Percentiles rank a stretch among this genome's conserved stretches.
phyloP scores from a whole-genome alignment of 2,888 invertebrate genomes.

The Octonoba sinensis region DNA sequence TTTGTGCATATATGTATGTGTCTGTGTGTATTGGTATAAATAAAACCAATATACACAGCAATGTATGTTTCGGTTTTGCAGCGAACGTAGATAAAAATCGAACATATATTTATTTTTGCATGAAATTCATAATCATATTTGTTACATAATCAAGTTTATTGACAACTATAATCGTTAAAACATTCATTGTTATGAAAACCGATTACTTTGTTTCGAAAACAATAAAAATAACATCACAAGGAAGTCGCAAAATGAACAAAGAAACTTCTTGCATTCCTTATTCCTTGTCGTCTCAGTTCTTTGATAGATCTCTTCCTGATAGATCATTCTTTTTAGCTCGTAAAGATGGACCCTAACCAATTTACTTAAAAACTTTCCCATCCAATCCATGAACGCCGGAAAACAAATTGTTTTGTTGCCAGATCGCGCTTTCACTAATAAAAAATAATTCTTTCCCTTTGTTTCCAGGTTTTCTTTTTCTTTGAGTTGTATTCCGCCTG shows the following conservation, averaged over 20 bases:
- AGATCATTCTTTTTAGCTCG: slow-evolving; percentile 25
- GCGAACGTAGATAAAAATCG: too few relatives aligned
- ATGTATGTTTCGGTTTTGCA: too few relatives aligned
- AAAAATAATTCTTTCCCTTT: slow-evolving; percentile 56
- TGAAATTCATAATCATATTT: too few relatives aligned
- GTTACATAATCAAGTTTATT: too few relatives aligned
- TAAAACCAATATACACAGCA: too few relatives aligned
- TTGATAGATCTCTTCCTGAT: slow-evolving; percentile 28
- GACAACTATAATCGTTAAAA: too few relatives aligned
- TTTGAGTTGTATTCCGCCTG: neutral
- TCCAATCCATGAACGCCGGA: slow-evolving; percentile 28
- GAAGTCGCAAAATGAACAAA: neutral
- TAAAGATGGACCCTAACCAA: slow-evolving; percentile 56
- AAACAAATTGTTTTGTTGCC: slow-evolving; percentile 64
- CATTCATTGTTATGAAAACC: too few relatives aligned
- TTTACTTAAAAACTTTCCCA: slow-evolving; percentile 62
- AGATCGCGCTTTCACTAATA: slow-evolving; percentile 56
- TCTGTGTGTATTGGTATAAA: too few relatives aligned
- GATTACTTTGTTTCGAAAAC: too few relatives aligned
- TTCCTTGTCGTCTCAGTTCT: slow-evolving; percentile 11
- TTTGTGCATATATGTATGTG: too few relatives aligned
- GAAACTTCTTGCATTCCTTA: slow-evolving; percentile 9
- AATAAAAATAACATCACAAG: too few relatives aligned
- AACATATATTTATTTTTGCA: too few relatives aligned
- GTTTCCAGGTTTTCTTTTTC: slow-evolving; percentile 27